phyloP scores from a whole-genome alignment of 2,888 invertebrate species.

The Noctuana brunneofusca region DNA sequence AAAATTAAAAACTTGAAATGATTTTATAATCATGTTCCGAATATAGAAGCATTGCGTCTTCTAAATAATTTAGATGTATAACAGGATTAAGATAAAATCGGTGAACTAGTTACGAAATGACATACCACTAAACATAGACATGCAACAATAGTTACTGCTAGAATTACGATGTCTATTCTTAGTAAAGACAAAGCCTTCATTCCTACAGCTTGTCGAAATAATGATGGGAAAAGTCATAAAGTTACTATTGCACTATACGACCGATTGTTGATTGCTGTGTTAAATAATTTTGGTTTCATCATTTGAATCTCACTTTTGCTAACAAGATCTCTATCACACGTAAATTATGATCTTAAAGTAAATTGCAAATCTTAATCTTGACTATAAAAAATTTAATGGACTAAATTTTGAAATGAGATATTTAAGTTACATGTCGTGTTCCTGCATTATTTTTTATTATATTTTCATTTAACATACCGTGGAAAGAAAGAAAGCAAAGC shows the following conservation, averaged over 20 bases:
- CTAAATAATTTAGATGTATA: neutral
- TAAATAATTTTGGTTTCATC: neutral
- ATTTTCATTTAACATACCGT: too few relatives aligned
- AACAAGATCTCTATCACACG: neutral
- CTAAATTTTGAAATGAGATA: too few relatives aligned
- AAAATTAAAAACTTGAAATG: too few relatives aligned
- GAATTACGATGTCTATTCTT: constrained; percentile 20
- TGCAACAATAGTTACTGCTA: constrained; percentile 14
- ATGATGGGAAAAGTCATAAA: constrained; percentile 30
- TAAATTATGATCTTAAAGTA: too few relatives aligned
- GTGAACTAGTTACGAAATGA: constrained; percentile 5
- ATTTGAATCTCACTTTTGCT: constrained; percentile 9
- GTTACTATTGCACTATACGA: constrained; percentile 17
- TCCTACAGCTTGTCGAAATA: constrained; percentile 11
- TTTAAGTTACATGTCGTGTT: too few relatives aligned
- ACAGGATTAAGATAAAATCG: neutral
- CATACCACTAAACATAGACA: constrained; percentile 2
- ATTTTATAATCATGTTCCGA: neutral
- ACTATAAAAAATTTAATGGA: too few relatives aligned
- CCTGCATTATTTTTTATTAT: too few relatives aligned
- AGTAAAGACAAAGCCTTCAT: constrained; percentile 25
- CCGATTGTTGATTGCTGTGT: constrained; percentile 3
- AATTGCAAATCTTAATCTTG: too few relatives aligned
- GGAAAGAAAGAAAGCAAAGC: too few relatives aligned
- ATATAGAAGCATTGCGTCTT: neutral